Evolutionary conservation across 2,113 vertebrate species (phyloP), one percentile per base, ranked within the genome.

Genomic region (Hassar affinis): DNA sequence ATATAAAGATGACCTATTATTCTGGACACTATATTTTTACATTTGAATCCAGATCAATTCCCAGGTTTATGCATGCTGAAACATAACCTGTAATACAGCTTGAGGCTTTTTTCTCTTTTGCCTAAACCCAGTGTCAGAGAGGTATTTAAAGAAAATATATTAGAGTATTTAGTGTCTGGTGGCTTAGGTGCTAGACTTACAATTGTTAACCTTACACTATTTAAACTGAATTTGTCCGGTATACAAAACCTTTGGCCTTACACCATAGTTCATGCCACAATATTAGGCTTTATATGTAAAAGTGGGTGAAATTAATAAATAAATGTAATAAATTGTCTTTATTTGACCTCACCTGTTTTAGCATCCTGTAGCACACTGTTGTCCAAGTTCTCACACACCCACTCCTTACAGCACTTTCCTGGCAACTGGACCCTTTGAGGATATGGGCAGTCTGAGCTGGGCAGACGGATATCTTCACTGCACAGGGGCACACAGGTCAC

Each of bases 391-490:
- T 96, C 94, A 0, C 98, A 99, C 90, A 97, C 91, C 98, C 98
- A 99, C 87, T 97, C 95, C 0, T 93, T 95, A 84, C 98, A 99
- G 94, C 98, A 99, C 84, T 94, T 95, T 18, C 97, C 97, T 0
- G 95, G 96, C 1, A 96, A 83, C 51, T 93, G 92, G 4, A 97
- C 79, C 0, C 89, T 91, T 52, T 91, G 93, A 0, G 98, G 98
- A 80, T 92, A 57, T 25, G 96, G 97, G 75, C 98, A 99, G 88
- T 98, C 96, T 0, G 94, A 88, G 51, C 91, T 94, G 86, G 97
- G 96, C 80, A 96, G 93, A 38, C 91, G 94, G 0, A 91, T 51
- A 0, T 93, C 93, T 86, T 97, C 89, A 2, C 92, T 93, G 91
- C 98, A 99, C 0, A 92, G 89, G 0, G 95, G 95, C 84, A 97